Percentiles rank a stretch among this genome's conserved stretches.
phyloP scores from a whole-genome alignment of 2,797 vertebrate genomes.

The Microcaecilia unicolor region DNA sequence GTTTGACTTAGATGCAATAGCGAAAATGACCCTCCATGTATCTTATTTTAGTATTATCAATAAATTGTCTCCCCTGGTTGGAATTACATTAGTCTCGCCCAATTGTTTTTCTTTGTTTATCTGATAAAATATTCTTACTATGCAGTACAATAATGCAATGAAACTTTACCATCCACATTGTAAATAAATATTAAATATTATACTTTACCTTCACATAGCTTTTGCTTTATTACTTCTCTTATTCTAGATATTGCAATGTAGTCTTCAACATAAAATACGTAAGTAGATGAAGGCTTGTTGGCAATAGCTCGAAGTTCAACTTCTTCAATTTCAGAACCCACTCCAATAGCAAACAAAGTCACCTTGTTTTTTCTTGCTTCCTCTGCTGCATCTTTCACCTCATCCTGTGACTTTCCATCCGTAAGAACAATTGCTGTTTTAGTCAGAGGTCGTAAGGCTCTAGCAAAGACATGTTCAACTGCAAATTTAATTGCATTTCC shows the following conservation, averaged over 20 bases:
- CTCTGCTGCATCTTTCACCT: slow-evolving; percentile 79
- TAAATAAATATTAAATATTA: too few species aligned
- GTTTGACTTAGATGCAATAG: too few species aligned
- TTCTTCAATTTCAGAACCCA: slow-evolving; percentile 82
- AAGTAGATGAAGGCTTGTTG: slow-evolving; percentile 87
- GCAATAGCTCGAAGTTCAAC: slow-evolving; percentile 81
- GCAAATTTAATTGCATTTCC: slow-evolving; percentile 89
- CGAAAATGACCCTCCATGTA: too few species aligned
- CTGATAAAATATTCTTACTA: too few species aligned
- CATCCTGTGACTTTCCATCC: slow-evolving; percentile 94
- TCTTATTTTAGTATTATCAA: too few species aligned
- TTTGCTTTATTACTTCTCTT: slow-evolving; percentile 91
- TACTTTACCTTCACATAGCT: slow-evolving; percentile 88
- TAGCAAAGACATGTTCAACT: slow-evolving; percentile 80
- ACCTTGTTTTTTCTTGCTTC: slow-evolving; percentile 84
- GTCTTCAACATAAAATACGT: slow-evolving; percentile 91
- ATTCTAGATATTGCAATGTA: slow-evolving; percentile 94
- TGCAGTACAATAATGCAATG: too few species aligned
- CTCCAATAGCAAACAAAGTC: slow-evolving; percentile 90
- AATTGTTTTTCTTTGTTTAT: too few species aligned
- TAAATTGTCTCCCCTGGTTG: too few species aligned
- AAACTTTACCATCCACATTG: background rate
- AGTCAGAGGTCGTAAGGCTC: slow-evolving; percentile 80
- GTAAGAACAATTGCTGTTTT: slow-evolving; percentile 93
- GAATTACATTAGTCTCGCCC: too few species aligned